phyloP scores from a whole-genome alignment of 2,797 vertebrate species.

The Salmo trutta region DNA sequence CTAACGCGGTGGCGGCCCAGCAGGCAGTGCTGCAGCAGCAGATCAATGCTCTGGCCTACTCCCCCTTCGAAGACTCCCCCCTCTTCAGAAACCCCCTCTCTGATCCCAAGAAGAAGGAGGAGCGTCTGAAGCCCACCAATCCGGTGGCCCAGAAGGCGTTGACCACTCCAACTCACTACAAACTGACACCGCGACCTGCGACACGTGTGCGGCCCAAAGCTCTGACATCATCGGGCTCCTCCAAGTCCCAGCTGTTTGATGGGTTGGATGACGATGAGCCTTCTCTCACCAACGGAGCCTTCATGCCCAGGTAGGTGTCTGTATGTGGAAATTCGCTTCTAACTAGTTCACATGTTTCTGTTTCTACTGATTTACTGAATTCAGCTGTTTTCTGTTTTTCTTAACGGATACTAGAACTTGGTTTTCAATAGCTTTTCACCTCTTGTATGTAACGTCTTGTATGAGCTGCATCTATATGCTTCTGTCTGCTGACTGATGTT shows the following conservation, averaged over 20 bases:
- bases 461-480: background rate
- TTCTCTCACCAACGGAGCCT: slow-evolving; percentile 84
- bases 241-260: slow-evolving; percentile 94
- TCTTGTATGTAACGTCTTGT: too few relatives aligned
- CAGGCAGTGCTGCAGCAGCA: slow-evolving; percentile 92
- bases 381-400: too few relatives aligned
- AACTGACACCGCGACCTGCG: slow-evolving; percentile 89
- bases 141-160: slow-evolving; percentile 95
- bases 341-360: too few relatives aligned
- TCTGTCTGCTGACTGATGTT: background rate
- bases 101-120: slow-evolving; percentile 97
- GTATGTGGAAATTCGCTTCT: too few relatives aligned
- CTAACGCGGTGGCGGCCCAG: slow-evolving; percentile 84
- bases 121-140: slow-evolving; percentile 97
- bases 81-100: slow-evolving; percentile 95
- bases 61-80: slow-evolving; percentile 92
- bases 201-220: slow-evolving; percentile 92
- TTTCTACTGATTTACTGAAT: too few relatives aligned
- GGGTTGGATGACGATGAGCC: slow-evolving; percentile 94
- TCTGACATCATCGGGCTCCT: slow-evolving; percentile 82
- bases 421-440: too few relatives aligned
- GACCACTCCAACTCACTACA: slow-evolving; percentile 94
- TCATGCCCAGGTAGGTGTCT: slow-evolving; percentile 85
- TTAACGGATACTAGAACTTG: too few relatives aligned
- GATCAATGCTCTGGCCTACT: slow-evolving; percentile 88